These are phyloP conservation scores for Cyrtonyx montezumae DNA, from an alignment of 2,113 vertebrate genomes.

Conservation along the genomic window DNA sequence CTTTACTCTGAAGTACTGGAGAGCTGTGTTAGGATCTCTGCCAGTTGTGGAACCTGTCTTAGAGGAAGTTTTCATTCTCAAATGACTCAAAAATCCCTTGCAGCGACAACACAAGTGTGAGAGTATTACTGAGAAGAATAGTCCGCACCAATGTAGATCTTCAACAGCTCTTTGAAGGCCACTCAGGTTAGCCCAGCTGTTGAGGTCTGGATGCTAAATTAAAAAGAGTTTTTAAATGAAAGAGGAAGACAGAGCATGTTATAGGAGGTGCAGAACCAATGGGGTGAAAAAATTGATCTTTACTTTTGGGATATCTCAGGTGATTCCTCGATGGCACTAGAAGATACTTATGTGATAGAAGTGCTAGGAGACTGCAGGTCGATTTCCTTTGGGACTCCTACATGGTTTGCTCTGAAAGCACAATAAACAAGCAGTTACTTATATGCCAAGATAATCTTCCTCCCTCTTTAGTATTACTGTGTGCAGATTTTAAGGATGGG, in stretches of 20 bases:
- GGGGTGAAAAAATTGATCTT: not conserved
- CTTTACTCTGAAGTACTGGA: not conserved
- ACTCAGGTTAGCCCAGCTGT: not conserved
- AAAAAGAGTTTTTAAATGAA: not conserved
- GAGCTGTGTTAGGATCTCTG: not conserved
- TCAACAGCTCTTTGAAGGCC: not conserved
- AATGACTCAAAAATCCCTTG: not conserved
- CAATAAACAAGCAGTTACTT: not conserved
- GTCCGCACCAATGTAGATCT: not conserved
- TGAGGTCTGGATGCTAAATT: not conserved
- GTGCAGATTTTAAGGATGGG: not conserved
- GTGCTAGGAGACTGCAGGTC: not conserved
- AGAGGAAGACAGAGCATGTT: not conserved
- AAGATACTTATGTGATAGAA: not conserved
- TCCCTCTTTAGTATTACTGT: fast-evolving
- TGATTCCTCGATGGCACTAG: conserved; percentile 27
- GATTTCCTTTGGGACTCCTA: not conserved
- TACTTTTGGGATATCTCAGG: not conserved
- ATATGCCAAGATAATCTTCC: not conserved
- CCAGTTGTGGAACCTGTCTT: not conserved
- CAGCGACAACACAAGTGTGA: not conserved
- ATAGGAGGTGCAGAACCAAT: not conserved
- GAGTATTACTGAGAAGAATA: not conserved
- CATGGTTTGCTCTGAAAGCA: not conserved
- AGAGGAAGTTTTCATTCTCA: fast-evolving